These are phyloP conservation scores for Aricia artaxerxes DNA, from an alignment of 2,888 invertebrate genomes.

Conservation along the genomic window DNA sequence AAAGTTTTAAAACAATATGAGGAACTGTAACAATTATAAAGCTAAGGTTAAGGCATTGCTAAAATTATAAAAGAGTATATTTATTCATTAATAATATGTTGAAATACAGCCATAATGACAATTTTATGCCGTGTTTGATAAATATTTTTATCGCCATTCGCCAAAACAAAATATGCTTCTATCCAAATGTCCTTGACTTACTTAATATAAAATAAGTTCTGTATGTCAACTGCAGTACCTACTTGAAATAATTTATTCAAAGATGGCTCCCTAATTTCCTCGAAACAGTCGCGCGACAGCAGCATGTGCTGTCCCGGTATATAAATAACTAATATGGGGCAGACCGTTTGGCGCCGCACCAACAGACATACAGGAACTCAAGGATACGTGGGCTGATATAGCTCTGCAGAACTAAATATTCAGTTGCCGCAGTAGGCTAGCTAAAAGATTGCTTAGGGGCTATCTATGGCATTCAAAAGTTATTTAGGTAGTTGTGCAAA, in stretches of 20 bases:
- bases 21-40: no score
- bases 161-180: background rate
- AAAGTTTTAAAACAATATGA: no score
- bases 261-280: background rate
- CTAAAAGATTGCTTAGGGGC: background rate
- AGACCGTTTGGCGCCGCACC: conserved; percentile 42
- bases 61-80: no score
- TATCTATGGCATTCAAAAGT: background rate
- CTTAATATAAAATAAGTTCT: no score
- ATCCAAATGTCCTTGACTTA: background rate
- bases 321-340: conserved; percentile 41
- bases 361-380: conserved; percentile 31
- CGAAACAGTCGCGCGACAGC: conserved; percentile 13
- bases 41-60: no score
- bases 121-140: no score
- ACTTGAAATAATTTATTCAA: background rate
- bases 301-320: conserved; percentile 29
- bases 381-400: conserved; percentile 4
- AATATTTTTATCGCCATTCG: background rate
- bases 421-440: background rate
- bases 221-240: background rate
- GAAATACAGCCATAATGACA: no score
- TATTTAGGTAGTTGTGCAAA: background rate
- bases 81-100: no score
- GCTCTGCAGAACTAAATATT: background rate